Base-by-base conservation (phyloP, 1,140 invertebrate species). In the Eciton burchellii region DNA sequence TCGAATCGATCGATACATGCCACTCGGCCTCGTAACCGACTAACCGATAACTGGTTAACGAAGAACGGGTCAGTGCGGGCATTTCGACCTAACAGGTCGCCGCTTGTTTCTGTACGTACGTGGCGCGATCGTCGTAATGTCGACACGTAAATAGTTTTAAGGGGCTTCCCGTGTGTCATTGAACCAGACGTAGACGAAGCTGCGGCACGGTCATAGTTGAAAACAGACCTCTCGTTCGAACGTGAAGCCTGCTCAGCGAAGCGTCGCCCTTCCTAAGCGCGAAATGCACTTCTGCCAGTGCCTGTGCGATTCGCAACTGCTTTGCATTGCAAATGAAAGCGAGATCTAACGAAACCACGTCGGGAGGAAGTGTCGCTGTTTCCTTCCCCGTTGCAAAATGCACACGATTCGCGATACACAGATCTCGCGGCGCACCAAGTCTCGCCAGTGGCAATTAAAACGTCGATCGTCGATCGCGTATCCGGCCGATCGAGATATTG, bases 91-190 rank as follows among this genome's bases (percentile, higher is more conserved):
- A 43, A 35, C 24, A 68, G 35, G 74, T 43, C 12, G 57, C 24
- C 11, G 43, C 52, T 54, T 41, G 45, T 77, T 83, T 72, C 84
- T 54, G 73, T 81, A 74, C 85, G 81, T 84, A 82, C 84, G 66
- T 57, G 71, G 62, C 73, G 45, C 49, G 74, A 79, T 70, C 49
- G 66, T 45, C 59, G 60, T 62, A 77, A 12, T 26, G 57, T 54
- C 29, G 68, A 89, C 88, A 90, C 88, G 88, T 86, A 90, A 91
- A 89, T 82, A 89, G 88, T 90, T 90, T 91, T 90, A 89, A 90
- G 87, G 84, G 86, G 84, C 85, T 89, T 91, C 86, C 88, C 88
- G 86, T 88, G 76, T 84, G 73, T 87, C 82, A 84, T 82, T 77
- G 73, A 84, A 89, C 85, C 52, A 82, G 16, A 14, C 83, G n/a